phyloP scores from a whole-genome alignment of 2,888 invertebrate species.

The Reticulitermes lucifugus region DNA sequence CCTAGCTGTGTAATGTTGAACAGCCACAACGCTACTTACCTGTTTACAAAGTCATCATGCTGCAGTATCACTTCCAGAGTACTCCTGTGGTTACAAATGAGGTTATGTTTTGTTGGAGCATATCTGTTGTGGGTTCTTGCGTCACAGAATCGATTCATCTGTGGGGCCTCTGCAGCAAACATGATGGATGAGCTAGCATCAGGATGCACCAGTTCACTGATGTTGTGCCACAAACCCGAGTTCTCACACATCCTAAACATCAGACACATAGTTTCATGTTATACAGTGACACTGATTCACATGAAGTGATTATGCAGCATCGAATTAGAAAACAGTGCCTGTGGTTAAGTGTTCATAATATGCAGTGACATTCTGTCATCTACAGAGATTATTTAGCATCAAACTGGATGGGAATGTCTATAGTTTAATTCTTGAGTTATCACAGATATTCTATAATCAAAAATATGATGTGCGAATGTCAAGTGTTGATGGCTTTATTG shows the following conservation, averaged over 20 bases:
- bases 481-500: too few species aligned
- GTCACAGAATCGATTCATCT: constrained; percentile 72
- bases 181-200: constrained; percentile 67
- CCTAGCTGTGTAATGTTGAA: neutral
- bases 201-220: constrained; percentile 63
- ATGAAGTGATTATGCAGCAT: too few species aligned
- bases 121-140: constrained; percentile 70
- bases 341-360: too few species aligned
- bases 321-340: too few species aligned
- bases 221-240: constrained; percentile 58
- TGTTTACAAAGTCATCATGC: constrained; percentile 67
- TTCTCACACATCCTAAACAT: constrained; percentile 59
- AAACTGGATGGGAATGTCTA: too few species aligned
- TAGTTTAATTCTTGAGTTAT: too few species aligned
- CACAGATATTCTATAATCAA: too few species aligned
- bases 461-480: too few species aligned
- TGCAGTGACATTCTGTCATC: too few species aligned
- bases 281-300: neutral
- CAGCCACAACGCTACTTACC: constrained; percentile 56
- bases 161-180: constrained; percentile 66
- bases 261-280: too few species aligned
- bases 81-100: constrained; percentile 71
- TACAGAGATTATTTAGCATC: too few species aligned
- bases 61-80: constrained; percentile 70
- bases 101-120: constrained; percentile 75